phyloP scores from a whole-genome alignment of 2,797 vertebrate species.

The Phataginus tetradactyla region DNA sequence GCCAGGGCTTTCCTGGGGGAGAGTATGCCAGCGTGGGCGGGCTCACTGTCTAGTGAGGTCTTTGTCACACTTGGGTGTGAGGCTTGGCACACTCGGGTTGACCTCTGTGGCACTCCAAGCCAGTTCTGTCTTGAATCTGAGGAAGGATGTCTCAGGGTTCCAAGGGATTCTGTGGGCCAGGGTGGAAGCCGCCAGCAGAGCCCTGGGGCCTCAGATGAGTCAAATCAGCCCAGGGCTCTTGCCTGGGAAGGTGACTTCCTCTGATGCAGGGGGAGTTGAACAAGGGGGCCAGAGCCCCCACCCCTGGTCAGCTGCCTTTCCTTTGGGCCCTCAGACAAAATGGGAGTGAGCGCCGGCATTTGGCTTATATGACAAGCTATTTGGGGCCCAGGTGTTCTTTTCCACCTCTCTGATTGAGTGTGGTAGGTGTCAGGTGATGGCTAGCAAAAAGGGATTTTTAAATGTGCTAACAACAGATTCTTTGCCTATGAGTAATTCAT shows the following conservation, averaged over 20 bases:
- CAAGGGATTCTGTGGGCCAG: neutral
- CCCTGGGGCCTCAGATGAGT: neutral
- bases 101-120: neutral
- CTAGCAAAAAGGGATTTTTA: slow-evolving; percentile 14
- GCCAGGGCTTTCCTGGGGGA: slow-evolving; percentile 44
- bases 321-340: neutral
- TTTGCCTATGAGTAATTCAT: slow-evolving; percentile 51
- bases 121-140: neutral
- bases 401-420: neutral
- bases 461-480: slow-evolving; percentile 12
- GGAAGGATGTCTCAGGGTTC: neutral
- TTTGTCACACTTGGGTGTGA: slow-evolving; percentile 47
- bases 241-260: neutral
- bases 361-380: neutral
- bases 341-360: neutral
- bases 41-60: neutral
- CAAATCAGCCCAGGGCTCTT: neutral
- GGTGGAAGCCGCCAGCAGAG: neutral
- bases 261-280: neutral
- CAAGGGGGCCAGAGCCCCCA: neutral
- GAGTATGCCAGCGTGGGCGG: neutral
- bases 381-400: slow-evolving; percentile 2
- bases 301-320: too few species aligned
- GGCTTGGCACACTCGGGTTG: neutral
- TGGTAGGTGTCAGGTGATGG: slow-evolving; percentile 17